Base-by-base conservation (phyloP, 2,113 vertebrate species). In the Phylloscopus trochilus region DNA sequence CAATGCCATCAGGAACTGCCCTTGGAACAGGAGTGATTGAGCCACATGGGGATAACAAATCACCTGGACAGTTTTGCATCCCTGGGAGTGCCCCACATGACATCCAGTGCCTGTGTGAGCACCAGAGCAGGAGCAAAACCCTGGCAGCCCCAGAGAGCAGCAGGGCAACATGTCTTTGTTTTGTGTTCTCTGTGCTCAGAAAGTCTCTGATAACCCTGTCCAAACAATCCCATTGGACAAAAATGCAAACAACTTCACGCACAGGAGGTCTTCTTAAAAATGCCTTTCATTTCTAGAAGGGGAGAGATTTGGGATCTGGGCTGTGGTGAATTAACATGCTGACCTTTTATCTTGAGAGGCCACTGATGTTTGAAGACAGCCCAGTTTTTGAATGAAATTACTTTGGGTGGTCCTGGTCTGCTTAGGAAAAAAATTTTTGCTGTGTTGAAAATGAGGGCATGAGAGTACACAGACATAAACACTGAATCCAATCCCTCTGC, bases 291-390 rank as follows among this genome's bases (percentile, higher is more conserved):
- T 95, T 95, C 83, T 58, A 19, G 86, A 79, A 84, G 43, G 43
- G 43, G 35, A 76, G 73, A 81, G 55, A 94, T 84, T 60, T 90
- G 81, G 47, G 87, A 75, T 92, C 87, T 92, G 85, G 53, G 94
- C 92, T 95, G 82, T 52, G 70, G 85, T 70, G 73, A 94, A 95
- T 97, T 97, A 96, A 75, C 93, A 84, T 56, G 35, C 84, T 97
- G 97, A 97, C 80, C 92, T 97, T 94, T 96, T 91, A 96, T 96
- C 73, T 88, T 89, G 35, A 84, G 82, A 92, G 95, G 89, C 79
- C 88, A 90, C 84, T 3, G 7, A 21, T 87, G 90, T 91, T 96
- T 96, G 95, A 96, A 97, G 92, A 66, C 73, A 89, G 87, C 49
- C 62, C 64, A 68, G 49, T 62, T 87, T 60, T 93, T 95, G 94